Evolutionary conservation across 2,113 vertebrate species (phyloP).

Genomic region (Lepus timidus): DNA sequence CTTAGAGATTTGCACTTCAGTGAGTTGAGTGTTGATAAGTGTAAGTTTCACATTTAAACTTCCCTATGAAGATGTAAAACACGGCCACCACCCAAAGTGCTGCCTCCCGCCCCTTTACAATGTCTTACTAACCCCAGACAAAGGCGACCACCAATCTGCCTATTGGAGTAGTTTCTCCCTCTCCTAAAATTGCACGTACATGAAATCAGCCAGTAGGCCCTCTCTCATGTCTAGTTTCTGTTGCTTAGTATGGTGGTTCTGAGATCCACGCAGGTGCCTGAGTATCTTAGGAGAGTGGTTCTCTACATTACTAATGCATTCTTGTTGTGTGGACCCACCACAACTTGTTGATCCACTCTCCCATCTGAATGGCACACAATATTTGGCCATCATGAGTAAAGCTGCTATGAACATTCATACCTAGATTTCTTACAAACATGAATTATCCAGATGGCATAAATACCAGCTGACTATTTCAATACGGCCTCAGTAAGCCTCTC

Average conservation of each 20-base stretch:
- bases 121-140: background rate
- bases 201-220: accelerated
- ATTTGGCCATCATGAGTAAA: background rate
- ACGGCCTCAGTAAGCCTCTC: background rate
- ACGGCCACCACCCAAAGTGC: background rate
- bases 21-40: background rate
- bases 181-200: background rate
- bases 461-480: background rate
- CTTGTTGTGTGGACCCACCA: background rate
- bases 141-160: background rate
- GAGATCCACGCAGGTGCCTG: background rate
- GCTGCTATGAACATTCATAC: background rate
- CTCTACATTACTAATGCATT: background rate
- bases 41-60: background rate
- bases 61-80: background rate
- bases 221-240: too few relatives aligned
- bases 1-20: too few relatives aligned
- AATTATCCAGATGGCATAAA: background rate
- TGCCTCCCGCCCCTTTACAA: accelerated
- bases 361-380: background rate
- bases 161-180: background rate
- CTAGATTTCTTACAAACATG: too few relatives aligned
- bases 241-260: background rate
- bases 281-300: too few relatives aligned
- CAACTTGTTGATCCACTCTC: background rate